A percentile compares a stretch with the other conserved stretches of the same genome.
These are phyloP conservation scores for Plebejus anna DNA, from an alignment of 2,888 invertebrate species.

Conservation along the genomic window DNA sequence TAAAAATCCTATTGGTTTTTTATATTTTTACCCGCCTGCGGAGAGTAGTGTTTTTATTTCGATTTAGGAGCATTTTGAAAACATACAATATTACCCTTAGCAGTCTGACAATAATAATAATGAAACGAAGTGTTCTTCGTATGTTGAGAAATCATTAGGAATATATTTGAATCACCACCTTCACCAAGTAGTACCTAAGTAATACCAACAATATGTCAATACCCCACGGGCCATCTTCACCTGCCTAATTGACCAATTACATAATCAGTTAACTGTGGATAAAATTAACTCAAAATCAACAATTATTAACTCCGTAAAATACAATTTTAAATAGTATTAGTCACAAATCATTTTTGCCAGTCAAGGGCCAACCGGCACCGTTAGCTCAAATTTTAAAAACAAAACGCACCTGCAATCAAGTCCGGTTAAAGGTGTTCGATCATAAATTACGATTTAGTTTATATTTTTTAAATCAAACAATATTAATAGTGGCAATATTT, in stretches of 20 bases:
- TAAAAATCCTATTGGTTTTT: no score
- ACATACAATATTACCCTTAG: no score
- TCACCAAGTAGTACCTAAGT: not conserved
- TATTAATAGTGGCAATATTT: conserved; percentile 52
- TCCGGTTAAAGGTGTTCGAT: conserved; percentile 20
- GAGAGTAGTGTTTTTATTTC: no score
- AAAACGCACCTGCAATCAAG: conserved; percentile 24
- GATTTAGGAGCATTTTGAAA: no score
- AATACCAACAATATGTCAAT: not conserved
- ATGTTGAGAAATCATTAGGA: not conserved
- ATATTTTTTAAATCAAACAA: conserved; percentile 45
- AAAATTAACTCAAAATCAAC: not conserved
- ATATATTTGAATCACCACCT: not conserved
- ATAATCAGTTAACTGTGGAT: conserved; percentile 7
- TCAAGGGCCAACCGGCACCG: conserved; percentile 5
- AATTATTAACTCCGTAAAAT: not conserved
- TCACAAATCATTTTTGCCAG: not conserved
- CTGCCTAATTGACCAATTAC: not conserved
- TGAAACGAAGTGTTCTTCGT: not conserved
- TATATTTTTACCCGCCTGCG: no score
- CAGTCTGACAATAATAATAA: no score
- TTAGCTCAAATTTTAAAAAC: conserved; percentile 22
- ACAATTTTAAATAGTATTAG: not conserved
- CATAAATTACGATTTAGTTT: conserved; percentile 44
- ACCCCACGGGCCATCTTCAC: not conserved